Evolutionary conservation across 1,140 invertebrate genomes (phyloP), one percentile per base, ranked within the genome.

Genomic region (Cyphomyrmex costatus): DNA sequence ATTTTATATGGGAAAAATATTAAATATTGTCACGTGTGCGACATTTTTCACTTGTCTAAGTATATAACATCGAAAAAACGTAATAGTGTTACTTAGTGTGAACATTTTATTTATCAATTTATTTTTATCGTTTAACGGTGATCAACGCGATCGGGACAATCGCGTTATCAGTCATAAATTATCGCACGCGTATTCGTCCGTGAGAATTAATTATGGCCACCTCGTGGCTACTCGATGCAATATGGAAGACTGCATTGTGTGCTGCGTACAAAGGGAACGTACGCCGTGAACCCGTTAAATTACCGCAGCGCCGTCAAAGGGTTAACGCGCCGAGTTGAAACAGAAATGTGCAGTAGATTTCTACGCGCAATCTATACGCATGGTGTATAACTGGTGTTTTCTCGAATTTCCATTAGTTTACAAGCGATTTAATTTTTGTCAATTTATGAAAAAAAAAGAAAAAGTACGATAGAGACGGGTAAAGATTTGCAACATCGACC

Each of bases 101-200:
- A 63, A 36, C 24, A 63, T 53, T 36, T n/a, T 21, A 84, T 65
- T 36, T 30, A 46, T 53, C 30, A 51, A 71, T 42, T 82, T 42
- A 71, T 65, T 65, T 58, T 82, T 71, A 71, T 82, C 51, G 24
- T n/a, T n/a, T 66, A 30, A 53, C 21, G 19, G 24, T 10, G 83
- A 66, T 65, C 85, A n/a, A 46, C 16, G 61, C 87, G 61, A 63
- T 89, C 42, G 70, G 27, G 36, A 53, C 42, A 79, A 66, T 66
- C 66, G 36, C 36, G 68, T 70, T 83, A 83, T 83, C 36, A 86
- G 86, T 87, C 86, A 84, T 56, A 63, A 85, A 90, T 88, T 89
- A 86, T 88, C 79, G 88, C 74, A 14, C 56, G 49, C 51, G 60
- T 83, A 83, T 60, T 83, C 36, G 66, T 24, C n/a, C 36, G 36